These are phyloP conservation scores for Eubasilissa regina DNA, from an alignment of 1,140 invertebrate species.

Conservation along the genomic window DNA sequence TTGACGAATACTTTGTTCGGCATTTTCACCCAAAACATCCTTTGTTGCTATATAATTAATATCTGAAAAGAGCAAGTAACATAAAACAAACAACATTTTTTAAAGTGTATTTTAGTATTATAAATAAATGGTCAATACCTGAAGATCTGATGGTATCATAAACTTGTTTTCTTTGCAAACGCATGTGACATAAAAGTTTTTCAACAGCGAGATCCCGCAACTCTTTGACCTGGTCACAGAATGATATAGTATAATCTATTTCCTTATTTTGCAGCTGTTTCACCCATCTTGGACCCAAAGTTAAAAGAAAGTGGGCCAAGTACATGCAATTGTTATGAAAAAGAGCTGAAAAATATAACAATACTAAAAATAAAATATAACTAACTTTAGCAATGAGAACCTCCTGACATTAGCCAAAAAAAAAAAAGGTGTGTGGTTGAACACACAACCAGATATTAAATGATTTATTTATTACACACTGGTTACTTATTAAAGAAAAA, in stretches of 20 bases:
- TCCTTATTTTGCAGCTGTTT: conserved; percentile 65
- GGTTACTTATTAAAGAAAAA: no score
- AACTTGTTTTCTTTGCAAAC: conserved; percentile 81
- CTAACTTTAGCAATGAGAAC: not conserved
- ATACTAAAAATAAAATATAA: conserved; percentile 34
- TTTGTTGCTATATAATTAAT: conserved; percentile 73
- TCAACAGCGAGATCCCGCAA: conserved; percentile 79
- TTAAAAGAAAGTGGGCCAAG: conserved; percentile 83
- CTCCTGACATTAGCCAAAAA: no score
- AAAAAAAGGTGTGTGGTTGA: no score
- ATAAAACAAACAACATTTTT: not conserved
- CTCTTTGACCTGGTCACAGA: conserved; percentile 71
- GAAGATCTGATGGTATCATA: conserved; percentile 81
- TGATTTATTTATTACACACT: no score
- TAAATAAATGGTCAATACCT: conserved; percentile 66
- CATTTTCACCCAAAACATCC: conserved; percentile 74
- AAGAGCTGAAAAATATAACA: conserved; percentile 77
- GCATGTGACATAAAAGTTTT: conserved; percentile 81
- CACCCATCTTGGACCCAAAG: conserved; percentile 75
- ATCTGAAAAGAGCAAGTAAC: conserved; percentile 68
- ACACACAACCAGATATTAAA: no score
- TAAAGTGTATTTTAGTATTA: not conserved
- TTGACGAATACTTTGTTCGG: conserved; percentile 84
- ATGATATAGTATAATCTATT: conserved; percentile 65
- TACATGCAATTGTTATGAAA: conserved; percentile 96